phyloP scores from a whole-genome alignment of 2,888 invertebrate species.

The Allophyes oxyacanthae region DNA sequence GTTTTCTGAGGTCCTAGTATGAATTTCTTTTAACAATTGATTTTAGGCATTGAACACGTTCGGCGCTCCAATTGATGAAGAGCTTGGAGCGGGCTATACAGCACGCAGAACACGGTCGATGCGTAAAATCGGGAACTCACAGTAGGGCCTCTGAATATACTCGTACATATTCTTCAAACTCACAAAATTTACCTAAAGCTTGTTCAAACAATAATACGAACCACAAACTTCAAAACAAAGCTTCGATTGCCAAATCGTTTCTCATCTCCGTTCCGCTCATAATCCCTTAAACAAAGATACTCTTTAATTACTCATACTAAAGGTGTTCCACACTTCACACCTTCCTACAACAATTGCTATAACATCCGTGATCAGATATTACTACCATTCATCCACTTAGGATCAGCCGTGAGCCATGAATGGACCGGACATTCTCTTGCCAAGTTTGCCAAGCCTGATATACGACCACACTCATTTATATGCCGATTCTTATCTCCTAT shows the following conservation, averaged over 20 bases:
- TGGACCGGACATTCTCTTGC: slow-evolving; percentile 47
- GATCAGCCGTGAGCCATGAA: slow-evolving; percentile 42
- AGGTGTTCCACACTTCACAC: slow-evolving; percentile 17
- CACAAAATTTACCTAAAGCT: no score
- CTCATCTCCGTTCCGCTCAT: slow-evolving; percentile 37
- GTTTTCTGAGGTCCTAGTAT: no score
- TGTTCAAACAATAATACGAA: no score
- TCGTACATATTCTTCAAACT: no score
- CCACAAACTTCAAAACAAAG: slow-evolving; percentile 31
- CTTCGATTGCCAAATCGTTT: slow-evolving; percentile 15
- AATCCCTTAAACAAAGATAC: slow-evolving; percentile 12
- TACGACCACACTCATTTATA: slow-evolving; percentile 59
- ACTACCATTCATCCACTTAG: slow-evolving; percentile 44
- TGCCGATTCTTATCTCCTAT: slow-evolving; percentile 67
- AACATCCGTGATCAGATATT: slow-evolving; percentile 37
- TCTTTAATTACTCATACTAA: slow-evolving; percentile 11
- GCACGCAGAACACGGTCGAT: no score
- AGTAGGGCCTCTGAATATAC: no score
- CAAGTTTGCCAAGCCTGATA: slow-evolving; percentile 53
- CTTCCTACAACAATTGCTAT: slow-evolving; percentile 5
- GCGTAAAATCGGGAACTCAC: no score
- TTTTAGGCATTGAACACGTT: no score
- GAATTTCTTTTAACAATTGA: no score
- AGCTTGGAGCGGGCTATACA: no score
- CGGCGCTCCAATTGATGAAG: no score